Base-by-base conservation (phyloP, 2,888 invertebrate genomes). In the Halictus ligatus region DNA sequence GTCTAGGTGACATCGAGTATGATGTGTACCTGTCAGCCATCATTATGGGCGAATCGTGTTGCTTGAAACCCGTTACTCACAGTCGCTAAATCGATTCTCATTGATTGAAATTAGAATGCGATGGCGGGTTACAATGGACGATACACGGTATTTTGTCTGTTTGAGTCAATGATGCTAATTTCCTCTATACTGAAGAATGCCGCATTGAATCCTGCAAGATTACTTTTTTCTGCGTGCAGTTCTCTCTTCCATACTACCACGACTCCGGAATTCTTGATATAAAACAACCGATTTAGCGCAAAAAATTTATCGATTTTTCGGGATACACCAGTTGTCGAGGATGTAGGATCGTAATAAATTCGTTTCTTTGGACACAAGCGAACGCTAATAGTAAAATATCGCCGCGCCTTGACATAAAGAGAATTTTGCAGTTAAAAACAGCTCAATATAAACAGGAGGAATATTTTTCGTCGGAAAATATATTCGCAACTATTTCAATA, bases 1-100 rank as follows among this genome's bases (percentile, higher is more conserved):
- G 94, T 94, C 92, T 93, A 94, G 92, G 94, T 93, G 93, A 92
- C 92, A 91, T 90, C 85, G 89, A 85, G 81, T 83, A 82, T 88
- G 89, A 88, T 86, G 91, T 79, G 88, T 89, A 90, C 90, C 91
- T 91, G 91, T 94, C 93, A 93, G 94, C 93, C 92, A 88, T 89
- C 89, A 89, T 85, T n/a, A n/a, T 58, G 58, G 21, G n/a, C 1
- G 58, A 89, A 90, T 87, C 86, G 93, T 91, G 92, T 92, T 89
- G 89, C 91, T 82, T 91, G 88, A 88, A 58, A 58, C 58, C n/a
- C 12, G n/a, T 58, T 58, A n/a, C 0, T 58, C 58, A n/a, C 12
- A 12, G 10, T n/a, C n/a, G n/a, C 58, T 58, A n/a, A 58, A n/a
- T 58, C 58, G 58, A 10, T 58, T 58, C n/a, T n/a, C 12, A n/a